Percentiles rank a stretch among this genome's conserved stretches.
Evolutionary conservation across 2,797 vertebrate genomes (phyloP).

Genomic region (Sciurus vulgaris): DNA sequence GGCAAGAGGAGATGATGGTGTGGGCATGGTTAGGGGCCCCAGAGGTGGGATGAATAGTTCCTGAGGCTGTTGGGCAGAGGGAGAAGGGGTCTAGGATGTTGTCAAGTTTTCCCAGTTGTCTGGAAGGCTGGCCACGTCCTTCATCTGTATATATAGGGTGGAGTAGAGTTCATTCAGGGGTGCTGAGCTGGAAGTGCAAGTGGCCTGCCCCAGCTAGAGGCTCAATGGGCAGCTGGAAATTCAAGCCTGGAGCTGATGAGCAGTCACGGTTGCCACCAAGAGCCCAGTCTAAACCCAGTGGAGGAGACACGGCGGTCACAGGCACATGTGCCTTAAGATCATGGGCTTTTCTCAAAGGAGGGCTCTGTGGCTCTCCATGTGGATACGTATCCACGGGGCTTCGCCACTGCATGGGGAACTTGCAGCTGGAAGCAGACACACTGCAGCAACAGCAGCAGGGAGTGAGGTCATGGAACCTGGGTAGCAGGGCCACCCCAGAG

Average conservation of each 20-base stretch:
- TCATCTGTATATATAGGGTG: neutral
- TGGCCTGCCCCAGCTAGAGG: accelerated
- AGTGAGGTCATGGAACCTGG: no score
- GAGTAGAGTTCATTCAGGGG: neutral
- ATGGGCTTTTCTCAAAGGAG: neutral
- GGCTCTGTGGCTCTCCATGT: neutral
- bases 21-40: neutral
- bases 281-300: neutral
- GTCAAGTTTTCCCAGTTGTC: neutral
- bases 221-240: neutral
- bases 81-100: neutral
- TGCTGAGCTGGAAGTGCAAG: neutral
- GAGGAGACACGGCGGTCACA: neutral
- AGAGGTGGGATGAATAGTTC: neutral
- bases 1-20: neutral
- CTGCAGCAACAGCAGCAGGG: no score
- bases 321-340: accelerated
- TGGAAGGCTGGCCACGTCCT: neutral
- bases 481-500: no score
- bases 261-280: neutral
- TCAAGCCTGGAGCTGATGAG: neutral
- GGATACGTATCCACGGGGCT: no score
- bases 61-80: neutral
- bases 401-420: no score
- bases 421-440: no score